Evolutionary conservation across 1,140 invertebrate species (phyloP), one percentile per base, ranked within the genome.

Genomic region (Diprion similis): DNA sequence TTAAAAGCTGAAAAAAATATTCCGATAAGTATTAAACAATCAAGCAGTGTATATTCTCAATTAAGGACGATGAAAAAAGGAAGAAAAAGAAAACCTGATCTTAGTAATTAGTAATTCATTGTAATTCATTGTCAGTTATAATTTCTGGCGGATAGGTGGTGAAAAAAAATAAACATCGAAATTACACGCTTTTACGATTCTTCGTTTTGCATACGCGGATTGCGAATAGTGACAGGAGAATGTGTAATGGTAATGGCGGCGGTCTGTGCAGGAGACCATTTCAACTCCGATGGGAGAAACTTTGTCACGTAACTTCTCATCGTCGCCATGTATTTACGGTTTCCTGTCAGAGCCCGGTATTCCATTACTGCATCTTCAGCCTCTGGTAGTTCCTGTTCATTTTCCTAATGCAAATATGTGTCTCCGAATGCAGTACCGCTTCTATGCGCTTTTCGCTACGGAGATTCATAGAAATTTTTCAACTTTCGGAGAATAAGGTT

Each of bases 291-390:
- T 59, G 51, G 51, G 51, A 59, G 51, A 59, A 59, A 59, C 51
- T 59, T 59, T 59, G 51, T 59, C 51, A 59, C 51, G 51, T 59
- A 59, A 59, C 51, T 59, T 59, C 51, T 59, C 51, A 59, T 59
- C 51, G 51, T 59, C n/a, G 11, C 51, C 7, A 59, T 17, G 51
- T 59, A 59, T 59, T 59, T 59, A 59, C 51, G 51, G 51, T 59
- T 59, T 59, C 51, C 51, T 59, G 51, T 59, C 51, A 59, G 51
- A 59, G n/a, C 51, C 11, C n/a, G 51, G 51, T 59, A 59, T 59
- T 59, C 9, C 51, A 59, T 59, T 59, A 59, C 51, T 59, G 51
- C 51, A 59, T 59, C 51, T 59, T 59, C 51, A 17, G 11, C 51
- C 51, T 4, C 51, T 13, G 51, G 51, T 17, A 59, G 51, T 59